These are phyloP conservation scores for Malacoraja senta DNA, from an alignment of 2,797 vertebrate genomes.

Conservation along the genomic window DNA sequence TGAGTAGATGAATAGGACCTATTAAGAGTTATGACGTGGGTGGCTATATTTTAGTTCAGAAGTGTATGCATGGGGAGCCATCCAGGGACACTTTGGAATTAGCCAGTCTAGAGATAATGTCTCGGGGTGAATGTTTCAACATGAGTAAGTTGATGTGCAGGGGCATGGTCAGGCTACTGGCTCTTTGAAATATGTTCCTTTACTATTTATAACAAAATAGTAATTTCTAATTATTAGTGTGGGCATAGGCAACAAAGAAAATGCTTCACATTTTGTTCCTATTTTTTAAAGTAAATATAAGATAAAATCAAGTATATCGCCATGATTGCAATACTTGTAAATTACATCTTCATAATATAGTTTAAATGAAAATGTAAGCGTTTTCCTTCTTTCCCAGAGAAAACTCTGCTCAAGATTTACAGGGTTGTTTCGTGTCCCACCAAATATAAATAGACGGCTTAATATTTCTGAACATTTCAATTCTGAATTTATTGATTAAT, in stretches of 20 bases:
- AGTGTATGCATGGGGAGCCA: neutral
- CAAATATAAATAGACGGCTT: neutral
- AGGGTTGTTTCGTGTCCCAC: neutral
- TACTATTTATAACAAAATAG: neutral
- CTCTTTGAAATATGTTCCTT: neutral
- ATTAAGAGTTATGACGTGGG: neutral
- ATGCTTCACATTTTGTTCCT: neutral
- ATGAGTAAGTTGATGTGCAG: neutral
- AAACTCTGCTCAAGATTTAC: neutral
- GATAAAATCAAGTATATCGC: neutral
- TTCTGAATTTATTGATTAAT: neutral
- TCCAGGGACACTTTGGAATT: neutral
- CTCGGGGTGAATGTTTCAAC: neutral
- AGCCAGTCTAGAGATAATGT: neutral
- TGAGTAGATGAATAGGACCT: neutral
- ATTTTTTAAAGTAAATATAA: neutral
- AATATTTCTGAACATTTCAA: neutral
- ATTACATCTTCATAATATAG: too few species aligned
- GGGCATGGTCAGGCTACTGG: neutral
- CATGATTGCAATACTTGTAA: neutral
- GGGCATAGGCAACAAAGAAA: neutral
- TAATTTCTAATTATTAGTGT: neutral
- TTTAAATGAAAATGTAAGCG: too few species aligned
- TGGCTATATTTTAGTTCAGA: neutral
- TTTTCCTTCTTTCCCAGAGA: neutral